phyloP scores from a whole-genome alignment of 2,888 invertebrate genomes.

The Campoplex capitator region DNA sequence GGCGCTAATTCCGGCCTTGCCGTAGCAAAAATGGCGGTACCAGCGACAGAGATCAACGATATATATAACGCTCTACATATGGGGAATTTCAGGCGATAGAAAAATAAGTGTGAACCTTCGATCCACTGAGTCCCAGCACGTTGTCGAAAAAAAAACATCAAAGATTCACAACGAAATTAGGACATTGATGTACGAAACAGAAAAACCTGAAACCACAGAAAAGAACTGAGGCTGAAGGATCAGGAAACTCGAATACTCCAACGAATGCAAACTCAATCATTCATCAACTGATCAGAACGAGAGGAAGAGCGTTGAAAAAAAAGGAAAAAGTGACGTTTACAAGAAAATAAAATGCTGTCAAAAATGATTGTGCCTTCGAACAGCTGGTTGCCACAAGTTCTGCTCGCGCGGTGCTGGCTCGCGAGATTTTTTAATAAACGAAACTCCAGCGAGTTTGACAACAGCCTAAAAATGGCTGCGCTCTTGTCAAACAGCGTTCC shows the following conservation, averaged over 20 bases:
- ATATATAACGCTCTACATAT: constrained; percentile 29
- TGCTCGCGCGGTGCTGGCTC: neutral
- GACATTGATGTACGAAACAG: neutral
- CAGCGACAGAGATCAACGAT: constrained; percentile 52
- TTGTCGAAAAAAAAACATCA: neutral
- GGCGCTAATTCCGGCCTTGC: constrained; percentile 70
- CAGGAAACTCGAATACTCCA: neutral
- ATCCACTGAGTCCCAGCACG: no score
- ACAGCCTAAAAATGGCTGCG: neutral
- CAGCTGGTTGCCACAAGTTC: constrained; percentile 14
- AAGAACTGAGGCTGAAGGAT: neutral
- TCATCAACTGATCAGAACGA: neutral
- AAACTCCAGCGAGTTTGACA: neutral
- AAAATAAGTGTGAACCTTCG: neutral
- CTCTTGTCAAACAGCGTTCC: neutral
- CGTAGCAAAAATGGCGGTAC: constrained; percentile 63
- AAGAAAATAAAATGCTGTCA: neutral
- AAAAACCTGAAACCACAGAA: neutral
- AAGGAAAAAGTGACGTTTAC: neutral
- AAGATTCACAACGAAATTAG: neutral
- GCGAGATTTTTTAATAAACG: neutral
- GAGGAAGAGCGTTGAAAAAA: neutral
- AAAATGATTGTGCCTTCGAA: neutral
- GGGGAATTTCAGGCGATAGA: constrained; percentile 3
- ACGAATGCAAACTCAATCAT: neutral